phyloP scores from a whole-genome alignment of 2,888 invertebrate species.

The Sphecodes monilicornis region DNA sequence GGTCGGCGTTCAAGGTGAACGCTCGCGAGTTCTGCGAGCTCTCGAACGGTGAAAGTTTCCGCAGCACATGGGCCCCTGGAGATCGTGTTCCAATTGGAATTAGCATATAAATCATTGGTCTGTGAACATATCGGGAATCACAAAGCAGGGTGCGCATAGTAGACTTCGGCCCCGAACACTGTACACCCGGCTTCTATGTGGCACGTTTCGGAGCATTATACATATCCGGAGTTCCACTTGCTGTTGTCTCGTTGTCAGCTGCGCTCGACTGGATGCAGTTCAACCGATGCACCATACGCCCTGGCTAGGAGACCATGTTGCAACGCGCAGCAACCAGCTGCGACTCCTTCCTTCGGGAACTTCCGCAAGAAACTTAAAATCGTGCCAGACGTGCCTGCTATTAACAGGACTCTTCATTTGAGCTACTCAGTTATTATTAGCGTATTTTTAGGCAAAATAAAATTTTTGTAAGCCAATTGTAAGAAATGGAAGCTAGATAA shows the following conservation, averaged over 20 bases:
- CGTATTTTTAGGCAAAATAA: too few relatives aligned
- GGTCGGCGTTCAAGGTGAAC: constrained; percentile 22
- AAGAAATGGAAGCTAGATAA: too few relatives aligned
- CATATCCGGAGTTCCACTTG: constrained; percentile 73
- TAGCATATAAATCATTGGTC: constrained; percentile 74
- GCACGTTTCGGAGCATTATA: constrained; percentile 54
- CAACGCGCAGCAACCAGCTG: constrained; percentile 22
- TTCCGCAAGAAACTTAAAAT: constrained; percentile 57
- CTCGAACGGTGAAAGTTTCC: constrained; percentile 67
- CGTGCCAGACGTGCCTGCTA: constrained; percentile 34
- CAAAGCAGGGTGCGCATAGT: constrained; percentile 29
- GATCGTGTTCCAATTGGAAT: constrained; percentile 63
- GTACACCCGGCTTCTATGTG: constrained; percentile 40
- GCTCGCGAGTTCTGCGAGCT: constrained; percentile 20
- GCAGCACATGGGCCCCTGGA: constrained; percentile 30
- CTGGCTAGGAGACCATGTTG: constrained; percentile 28
- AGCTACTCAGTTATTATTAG: too few relatives aligned
- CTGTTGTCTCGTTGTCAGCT: constrained; percentile 65
- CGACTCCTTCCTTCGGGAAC: constrained; percentile 30
- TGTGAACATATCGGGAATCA: constrained; percentile 65
- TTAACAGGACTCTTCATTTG: not conserved
- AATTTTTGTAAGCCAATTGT: too few relatives aligned
- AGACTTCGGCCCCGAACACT: constrained; percentile 4
- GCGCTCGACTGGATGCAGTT: constrained; percentile 75
- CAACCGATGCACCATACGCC: constrained; percentile 59